Percentiles rank a stretch among this genome's conserved stretches.
These are phyloP conservation scores for Caenorhabditis drosophilae DNA, from an alignment of 2,888 invertebrate genomes.

Conservation along the genomic window DNA sequence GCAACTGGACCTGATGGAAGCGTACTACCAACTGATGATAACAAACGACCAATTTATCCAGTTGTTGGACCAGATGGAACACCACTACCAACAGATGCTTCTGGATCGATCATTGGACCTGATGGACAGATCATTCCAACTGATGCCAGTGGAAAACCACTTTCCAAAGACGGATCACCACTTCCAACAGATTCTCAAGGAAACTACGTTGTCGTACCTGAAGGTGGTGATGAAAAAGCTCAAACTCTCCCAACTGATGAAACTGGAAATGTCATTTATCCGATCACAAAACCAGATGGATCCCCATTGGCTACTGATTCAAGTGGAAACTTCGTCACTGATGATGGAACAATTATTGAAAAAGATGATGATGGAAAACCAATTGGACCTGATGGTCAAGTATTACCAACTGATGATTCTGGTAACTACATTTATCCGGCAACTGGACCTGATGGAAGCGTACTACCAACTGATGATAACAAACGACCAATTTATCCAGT, in stretches of 20 bases:
- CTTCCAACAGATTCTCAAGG: conserved; percentile 29
- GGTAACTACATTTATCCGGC: conserved; percentile 37
- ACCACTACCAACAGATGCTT: conserved; percentile 10
- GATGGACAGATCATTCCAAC: conserved; percentile 35
- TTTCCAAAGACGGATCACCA: conserved; percentile 37
- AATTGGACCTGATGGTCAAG: conserved; percentile 19
- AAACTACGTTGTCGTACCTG: conserved; percentile 9
- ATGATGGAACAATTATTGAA: conserved; percentile 5
- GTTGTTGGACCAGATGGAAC: conserved; percentile 17
- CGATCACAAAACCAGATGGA: conserved; percentile 29
- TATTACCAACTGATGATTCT: conserved; percentile 24
- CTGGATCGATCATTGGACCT: conserved; percentile 20
- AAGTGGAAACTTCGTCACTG: conserved; percentile 11
- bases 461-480: conserved; percentile 38
- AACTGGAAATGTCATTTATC: conserved; percentile 16
- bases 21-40: conserved; percentile 30
- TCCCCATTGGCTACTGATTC: conserved; percentile 24
- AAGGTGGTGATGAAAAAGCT: background rate
- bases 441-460: conserved; percentile 19
- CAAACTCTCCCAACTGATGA: conserved; percentile 16
- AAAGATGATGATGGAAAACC: conserved; percentile 14
- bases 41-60: conserved; percentile 23
- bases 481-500: conserved; percentile 37
- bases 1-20: conserved; percentile 11
- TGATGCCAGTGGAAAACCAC: conserved; percentile 32